These are phyloP conservation scores for Oryctes rhinoceros DNA, from an alignment of 1,140 invertebrate species.

Conservation along the genomic window DNA sequence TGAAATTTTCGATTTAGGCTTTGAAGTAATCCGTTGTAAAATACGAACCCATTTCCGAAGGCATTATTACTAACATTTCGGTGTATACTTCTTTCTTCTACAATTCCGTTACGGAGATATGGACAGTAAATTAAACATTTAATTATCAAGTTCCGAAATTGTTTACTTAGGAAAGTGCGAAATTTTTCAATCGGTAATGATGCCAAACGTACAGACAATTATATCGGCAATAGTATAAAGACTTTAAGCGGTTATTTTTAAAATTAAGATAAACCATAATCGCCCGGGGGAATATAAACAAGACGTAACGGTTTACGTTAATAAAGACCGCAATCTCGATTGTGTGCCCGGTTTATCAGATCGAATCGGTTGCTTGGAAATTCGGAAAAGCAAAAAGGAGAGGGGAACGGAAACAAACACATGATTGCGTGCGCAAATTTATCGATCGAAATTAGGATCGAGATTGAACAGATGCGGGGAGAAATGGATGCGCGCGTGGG, in stretches of 20 bases:
- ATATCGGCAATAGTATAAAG: constrained; percentile 21
- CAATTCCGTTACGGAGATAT: neutral
- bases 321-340: neutral
- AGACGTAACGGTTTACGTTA: constrained; percentile 11
- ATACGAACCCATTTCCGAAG: neutral
- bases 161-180: constrained; percentile 19
- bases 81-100: constrained; percentile 2
- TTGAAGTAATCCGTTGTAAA: neutral
- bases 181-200: constrained; percentile 17
- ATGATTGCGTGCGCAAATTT: neutral
- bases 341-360: constrained; percentile 10
- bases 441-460: neutral
- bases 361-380: neutral
- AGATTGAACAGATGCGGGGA: neutral
- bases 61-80: constrained; percentile 10
- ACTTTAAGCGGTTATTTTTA: constrained; percentile 12
- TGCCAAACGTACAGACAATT: constrained; percentile 3
- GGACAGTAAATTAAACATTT: constrained; percentile 31
- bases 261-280: constrained; percentile 32
- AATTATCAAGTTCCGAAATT: constrained; percentile 13
- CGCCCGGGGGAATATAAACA: constrained; percentile 5
- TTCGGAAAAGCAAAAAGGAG: neutral
- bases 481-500: neutral
- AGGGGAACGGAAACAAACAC: neutral
- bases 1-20: neutral